Evolutionary conservation across 2,888 invertebrate genomes (phyloP).

Genomic region (Orchestes rusci): DNA sequence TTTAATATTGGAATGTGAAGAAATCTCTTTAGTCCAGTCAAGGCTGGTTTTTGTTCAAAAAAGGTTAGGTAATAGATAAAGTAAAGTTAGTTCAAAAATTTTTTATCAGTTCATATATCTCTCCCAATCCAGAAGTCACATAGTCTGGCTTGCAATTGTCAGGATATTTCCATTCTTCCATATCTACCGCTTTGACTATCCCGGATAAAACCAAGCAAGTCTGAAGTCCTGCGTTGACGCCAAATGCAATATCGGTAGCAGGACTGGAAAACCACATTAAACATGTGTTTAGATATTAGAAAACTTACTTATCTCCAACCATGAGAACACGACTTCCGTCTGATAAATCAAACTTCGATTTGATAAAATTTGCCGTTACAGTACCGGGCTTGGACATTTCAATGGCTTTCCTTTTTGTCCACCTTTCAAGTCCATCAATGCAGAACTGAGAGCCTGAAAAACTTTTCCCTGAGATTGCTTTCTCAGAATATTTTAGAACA

Average conservation of each 20-base stretch:
- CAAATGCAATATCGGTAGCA: constrained; percentile 12
- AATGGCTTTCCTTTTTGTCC: not conserved
- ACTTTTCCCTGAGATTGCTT: no score
- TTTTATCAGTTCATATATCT: constrained; percentile 7
- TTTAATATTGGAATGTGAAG: no score
- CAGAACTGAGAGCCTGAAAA: not conserved
- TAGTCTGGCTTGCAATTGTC: constrained; percentile 7
- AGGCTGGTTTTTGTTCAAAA: no score
- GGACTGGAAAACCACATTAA: constrained; percentile 12
- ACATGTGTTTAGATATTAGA: constrained; percentile 5
- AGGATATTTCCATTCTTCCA: constrained; percentile 9
- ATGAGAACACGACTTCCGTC: not conserved
- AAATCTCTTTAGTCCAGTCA: no score
- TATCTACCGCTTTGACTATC: constrained; percentile 1
- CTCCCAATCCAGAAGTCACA: constrained; percentile 3
- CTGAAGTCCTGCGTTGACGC: constrained; percentile 11
- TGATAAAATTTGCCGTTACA: not conserved
- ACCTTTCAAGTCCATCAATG: not conserved
- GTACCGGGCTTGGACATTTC: not conserved
- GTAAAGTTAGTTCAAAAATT: no score
- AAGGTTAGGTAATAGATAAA: no score
- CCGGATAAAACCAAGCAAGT: constrained; percentile 14
- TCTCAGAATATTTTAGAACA: no score
- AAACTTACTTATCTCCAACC: not conserved
- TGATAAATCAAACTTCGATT: not conserved